These are phyloP conservation scores for Stenotaenia linearis DNA, from an alignment of 2,888 invertebrate genomes.

Conservation along the genomic window DNA sequence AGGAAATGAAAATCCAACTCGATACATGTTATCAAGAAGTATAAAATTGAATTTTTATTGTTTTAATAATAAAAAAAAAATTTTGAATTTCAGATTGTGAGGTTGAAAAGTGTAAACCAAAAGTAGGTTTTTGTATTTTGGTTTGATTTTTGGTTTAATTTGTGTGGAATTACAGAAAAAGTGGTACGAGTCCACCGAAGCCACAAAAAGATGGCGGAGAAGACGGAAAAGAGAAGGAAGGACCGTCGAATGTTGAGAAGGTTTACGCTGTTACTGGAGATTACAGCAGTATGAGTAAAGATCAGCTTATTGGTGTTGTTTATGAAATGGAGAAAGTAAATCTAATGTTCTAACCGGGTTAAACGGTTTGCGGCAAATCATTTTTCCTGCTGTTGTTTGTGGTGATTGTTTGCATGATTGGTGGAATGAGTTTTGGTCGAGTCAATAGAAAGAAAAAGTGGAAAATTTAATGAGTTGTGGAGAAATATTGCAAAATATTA, in stretches of 20 bases:
- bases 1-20: slow-evolving; percentile 21
- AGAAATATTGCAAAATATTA: too few species aligned
- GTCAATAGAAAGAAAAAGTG: too few species aligned
- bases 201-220: background rate
- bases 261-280: background rate
- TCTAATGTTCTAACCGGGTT: background rate
- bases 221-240: background rate
- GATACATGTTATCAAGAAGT: slow-evolving; percentile 28
- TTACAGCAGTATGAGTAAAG: background rate
- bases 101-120: background rate
- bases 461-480: too few species aligned
- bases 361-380: too few species aligned
- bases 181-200: background rate
- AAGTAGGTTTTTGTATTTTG: background rate
- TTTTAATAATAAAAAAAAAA: background rate
- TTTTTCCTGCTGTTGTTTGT: too few species aligned
- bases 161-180: background rate
- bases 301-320: background rate
- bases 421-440: too few species aligned
- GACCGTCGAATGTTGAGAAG: background rate
- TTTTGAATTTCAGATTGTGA: background rate
- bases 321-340: slow-evolving; percentile 7
- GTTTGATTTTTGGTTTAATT: background rate
- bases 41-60: background rate
- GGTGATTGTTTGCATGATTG: too few species aligned